A percentile compares a stretch with the other conserved stretches of the same genome.
These are phyloP conservation scores for Charina bottae DNA, from an alignment of 2,113 vertebrate species.

Conservation along the genomic window DNA sequence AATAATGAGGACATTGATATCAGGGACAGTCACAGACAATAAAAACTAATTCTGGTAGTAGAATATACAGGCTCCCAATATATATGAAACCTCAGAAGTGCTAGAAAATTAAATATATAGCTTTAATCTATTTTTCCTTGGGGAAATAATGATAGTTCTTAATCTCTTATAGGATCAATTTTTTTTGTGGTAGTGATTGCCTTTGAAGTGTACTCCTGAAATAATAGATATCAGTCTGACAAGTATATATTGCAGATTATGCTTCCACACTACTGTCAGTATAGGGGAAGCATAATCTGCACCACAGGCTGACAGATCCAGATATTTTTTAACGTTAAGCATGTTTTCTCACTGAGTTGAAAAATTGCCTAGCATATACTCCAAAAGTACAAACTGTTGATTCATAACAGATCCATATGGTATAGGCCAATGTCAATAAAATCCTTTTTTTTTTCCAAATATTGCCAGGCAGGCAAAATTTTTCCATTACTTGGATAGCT, in stretches of 20 bases:
- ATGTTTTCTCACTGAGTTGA: not conserved
- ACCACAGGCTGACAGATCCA: conserved; percentile 14
- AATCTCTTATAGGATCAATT: not conserved
- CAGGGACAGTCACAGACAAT: too few species aligned
- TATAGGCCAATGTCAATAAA: conserved; percentile 50
- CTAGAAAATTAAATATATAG: not conserved
- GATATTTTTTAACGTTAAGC: conserved; percentile 16
- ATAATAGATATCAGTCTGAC: conserved; percentile 26
- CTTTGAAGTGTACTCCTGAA: conserved; percentile 25
- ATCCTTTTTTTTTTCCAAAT: conserved; percentile 50
- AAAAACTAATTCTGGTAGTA: too few species aligned
- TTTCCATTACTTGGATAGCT: conserved; percentile 40
- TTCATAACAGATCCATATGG: conserved; percentile 25
- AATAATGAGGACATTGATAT: too few species aligned
- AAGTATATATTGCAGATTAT: too few species aligned
- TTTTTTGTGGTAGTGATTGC: conserved; percentile 31
- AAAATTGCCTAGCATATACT: not conserved
- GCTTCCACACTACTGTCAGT: fast-evolving
- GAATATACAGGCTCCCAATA: too few species aligned
- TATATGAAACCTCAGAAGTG: not conserved
- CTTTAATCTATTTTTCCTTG: conserved; percentile 18
- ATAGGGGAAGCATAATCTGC: not conserved
- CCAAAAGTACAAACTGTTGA: conserved; percentile 41
- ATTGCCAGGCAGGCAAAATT: conserved; percentile 25
- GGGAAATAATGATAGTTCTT: not conserved